These are phyloP conservation scores for Notodonta dromedarius DNA, from an alignment of 2,888 invertebrate genomes.

Conservation along the genomic window DNA sequence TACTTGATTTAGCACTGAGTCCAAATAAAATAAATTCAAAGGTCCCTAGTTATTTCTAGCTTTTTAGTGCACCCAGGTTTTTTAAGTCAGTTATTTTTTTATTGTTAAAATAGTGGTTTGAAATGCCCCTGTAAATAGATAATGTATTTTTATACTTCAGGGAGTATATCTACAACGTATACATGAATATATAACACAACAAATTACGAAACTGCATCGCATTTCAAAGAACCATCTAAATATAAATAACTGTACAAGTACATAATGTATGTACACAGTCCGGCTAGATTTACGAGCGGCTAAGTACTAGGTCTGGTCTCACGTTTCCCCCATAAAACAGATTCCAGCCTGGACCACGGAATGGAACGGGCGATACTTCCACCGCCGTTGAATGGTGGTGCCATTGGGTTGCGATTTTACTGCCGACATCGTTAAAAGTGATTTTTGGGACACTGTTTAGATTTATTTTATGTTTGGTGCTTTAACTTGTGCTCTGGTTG, in stretches of 20 bases:
- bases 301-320: constrained; percentile 47
- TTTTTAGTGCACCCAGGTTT: too few relatives aligned
- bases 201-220: background rate
- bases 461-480: constrained; percentile 1
- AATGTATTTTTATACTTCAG: too few relatives aligned
- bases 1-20: too few relatives aligned
- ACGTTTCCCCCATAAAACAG: constrained; percentile 6
- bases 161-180: too few relatives aligned
- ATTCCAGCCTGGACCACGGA: constrained; percentile 2
- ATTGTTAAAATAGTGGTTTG: too few relatives aligned
- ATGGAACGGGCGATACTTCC: background rate
- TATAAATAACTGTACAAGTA: background rate
- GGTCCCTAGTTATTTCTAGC: too few relatives aligned
- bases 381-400: background rate
- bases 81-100: too few relatives aligned
- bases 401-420: constrained; percentile 2
- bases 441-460: constrained; percentile 11
- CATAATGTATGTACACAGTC: constrained; percentile 14
- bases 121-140: too few relatives aligned
- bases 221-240: background rate
- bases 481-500: background rate
- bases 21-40: too few relatives aligned
- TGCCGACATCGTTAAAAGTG: constrained; percentile 2
- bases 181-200: too few relatives aligned
- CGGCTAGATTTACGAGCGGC: constrained; percentile 56